These are phyloP conservation scores for Thryonomys swinderianus DNA, from an alignment of 2,113 vertebrate genomes.

Conservation along the genomic window DNA sequence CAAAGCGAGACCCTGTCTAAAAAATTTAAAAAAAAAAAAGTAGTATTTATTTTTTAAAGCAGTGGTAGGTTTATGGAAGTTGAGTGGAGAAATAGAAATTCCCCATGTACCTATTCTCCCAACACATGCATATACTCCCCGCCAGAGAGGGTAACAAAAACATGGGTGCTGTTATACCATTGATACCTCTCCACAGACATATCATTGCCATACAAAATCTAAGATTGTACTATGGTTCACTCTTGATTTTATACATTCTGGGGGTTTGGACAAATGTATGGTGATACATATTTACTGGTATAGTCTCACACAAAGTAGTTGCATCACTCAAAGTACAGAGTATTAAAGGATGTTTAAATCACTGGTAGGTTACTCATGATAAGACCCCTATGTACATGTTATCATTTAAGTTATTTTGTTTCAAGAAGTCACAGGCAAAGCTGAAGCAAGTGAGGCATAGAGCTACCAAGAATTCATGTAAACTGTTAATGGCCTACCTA, in stretches of 20 bases:
- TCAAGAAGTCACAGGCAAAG: background rate
- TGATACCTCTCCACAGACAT: background rate
- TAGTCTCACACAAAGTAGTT: too few species aligned
- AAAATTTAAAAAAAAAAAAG: too few species aligned
- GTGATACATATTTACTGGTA: background rate
- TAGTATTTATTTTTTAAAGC: background rate
- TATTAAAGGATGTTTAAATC: background rate
- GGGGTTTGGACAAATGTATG: background rate
- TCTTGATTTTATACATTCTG: background rate
- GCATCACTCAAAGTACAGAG: background rate
- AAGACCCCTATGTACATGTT: background rate
- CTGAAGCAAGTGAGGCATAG: background rate
- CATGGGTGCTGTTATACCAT: background rate
- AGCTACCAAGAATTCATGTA: constrained; percentile 9
- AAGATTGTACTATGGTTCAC: too few species aligned
- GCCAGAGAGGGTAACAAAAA: background rate
- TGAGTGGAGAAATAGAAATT: background rate
- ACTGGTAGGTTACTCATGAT: background rate
- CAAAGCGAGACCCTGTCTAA: too few species aligned
- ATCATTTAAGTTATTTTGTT: background rate
- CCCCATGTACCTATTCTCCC: accelerated
- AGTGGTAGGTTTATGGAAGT: background rate
- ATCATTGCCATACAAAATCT: background rate
- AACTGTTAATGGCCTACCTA: background rate
- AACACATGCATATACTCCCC: too few species aligned